Percentiles rank a stretch among this genome's conserved stretches.
These are phyloP conservation scores for human DNA, from an alignment of 2,113 vertebrate genomes.

Conservation along the genomic window DNA sequence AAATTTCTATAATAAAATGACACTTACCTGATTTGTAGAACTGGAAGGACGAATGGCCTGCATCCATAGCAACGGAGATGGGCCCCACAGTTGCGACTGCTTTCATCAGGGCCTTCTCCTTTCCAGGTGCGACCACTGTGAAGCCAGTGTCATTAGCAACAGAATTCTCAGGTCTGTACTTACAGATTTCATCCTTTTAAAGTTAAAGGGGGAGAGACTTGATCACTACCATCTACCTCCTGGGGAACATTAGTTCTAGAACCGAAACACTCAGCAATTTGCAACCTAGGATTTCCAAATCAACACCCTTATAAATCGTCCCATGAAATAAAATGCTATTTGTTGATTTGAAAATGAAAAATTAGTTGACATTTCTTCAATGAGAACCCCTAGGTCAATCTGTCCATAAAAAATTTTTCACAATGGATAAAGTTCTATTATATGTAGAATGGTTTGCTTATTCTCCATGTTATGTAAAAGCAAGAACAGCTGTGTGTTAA, in stretches of 20 bases:
- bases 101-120: conserved; percentile 92
- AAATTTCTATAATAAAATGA: background rate
- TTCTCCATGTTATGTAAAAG: background rate
- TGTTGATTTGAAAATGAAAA: background rate
- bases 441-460: background rate
- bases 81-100: conserved; percentile 92
- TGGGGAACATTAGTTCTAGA: background rate
- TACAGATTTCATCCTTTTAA: conserved; percentile 90
- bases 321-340: background rate
- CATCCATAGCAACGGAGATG: conserved; percentile 95
- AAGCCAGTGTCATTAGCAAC: conserved; percentile 94
- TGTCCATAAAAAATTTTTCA: background rate
- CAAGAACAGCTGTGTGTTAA: background rate
- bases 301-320: background rate
- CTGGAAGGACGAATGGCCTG: conserved; percentile 93
- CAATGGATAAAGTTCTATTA: background rate
- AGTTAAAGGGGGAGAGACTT: background rate
- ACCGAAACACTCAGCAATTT: background rate
- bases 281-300: background rate
- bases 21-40: conserved; percentile 93
- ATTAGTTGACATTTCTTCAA: background rate
- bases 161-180: conserved; percentile 87
- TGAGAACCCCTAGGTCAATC: background rate
- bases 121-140: conserved; percentile 85
- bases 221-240: background rate